These are phyloP conservation scores for Chloroceryle inda DNA, from an alignment of 2,797 vertebrate species.

Conservation along the genomic window DNA sequence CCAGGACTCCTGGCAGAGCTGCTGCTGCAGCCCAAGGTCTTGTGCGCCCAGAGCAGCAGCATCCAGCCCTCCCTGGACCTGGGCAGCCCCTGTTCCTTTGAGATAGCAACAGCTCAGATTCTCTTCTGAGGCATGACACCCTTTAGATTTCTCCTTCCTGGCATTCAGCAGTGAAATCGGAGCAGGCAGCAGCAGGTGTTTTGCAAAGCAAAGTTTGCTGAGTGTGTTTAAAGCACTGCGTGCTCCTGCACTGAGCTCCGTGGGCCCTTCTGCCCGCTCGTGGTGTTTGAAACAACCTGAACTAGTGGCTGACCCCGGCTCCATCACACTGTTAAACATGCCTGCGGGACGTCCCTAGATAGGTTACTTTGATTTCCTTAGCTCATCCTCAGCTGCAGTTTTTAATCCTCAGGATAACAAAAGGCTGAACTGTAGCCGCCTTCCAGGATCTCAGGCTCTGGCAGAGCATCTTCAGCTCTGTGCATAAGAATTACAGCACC, in stretches of 20 bases:
- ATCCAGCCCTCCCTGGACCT: accelerated
- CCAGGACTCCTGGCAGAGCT: background rate
- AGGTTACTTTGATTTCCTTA: background rate
- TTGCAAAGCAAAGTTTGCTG: background rate
- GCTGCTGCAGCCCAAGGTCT: background rate
- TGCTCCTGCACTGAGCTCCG: background rate
- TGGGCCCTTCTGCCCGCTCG: background rate
- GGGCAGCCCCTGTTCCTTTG: background rate
- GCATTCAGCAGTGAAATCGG: background rate
- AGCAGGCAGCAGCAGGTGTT: background rate
- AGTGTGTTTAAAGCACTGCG: accelerated
- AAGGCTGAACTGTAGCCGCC: background rate
- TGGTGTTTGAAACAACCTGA: background rate
- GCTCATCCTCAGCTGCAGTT: background rate
- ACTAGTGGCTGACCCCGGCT: background rate
- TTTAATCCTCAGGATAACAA: conserved; percentile 35
- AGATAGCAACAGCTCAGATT: accelerated
- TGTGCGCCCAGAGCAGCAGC: background rate
- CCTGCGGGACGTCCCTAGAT: background rate
- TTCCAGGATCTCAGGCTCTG: conserved; percentile 7
- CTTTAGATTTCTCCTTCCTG: background rate
- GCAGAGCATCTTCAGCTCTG: background rate
- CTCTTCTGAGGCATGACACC: accelerated
- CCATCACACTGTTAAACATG: background rate
- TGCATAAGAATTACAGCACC: conserved; percentile 3